Base-by-base conservation (phyloP, 2,113 vertebrate species). In the Anthoscopus minutus region DNA sequence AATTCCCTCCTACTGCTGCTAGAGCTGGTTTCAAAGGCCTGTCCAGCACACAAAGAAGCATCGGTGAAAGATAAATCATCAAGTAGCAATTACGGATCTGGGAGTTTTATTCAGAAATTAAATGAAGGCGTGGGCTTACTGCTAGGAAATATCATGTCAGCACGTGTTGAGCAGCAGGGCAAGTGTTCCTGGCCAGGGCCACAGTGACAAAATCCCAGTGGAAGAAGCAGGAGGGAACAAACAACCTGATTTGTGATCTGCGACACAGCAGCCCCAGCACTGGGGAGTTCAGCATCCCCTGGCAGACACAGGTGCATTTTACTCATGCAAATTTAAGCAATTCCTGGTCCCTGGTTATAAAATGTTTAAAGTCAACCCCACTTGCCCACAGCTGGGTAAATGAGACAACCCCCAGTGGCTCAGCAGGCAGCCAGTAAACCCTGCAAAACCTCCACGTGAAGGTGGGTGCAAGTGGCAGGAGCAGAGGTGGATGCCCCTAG, bases 51-150 rank as follows among this genome's bases (percentile, higher is more conserved):
- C 96, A 95, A 86, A 86, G 40, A 62, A 83, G 47, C 56, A 19
- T 93, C 93, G 94, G 81, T 40, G 73, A 90, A 97, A 72, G 94
- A 93, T 54, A 76, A 81, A 98, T 89, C 57, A 97, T 82, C 62
- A 80, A 86, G 61, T 22, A 50, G 79, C 71, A 91, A 86, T 92
- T 93, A 94, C 2, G 24, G 14, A 54, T 23, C 85, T 83, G 64
- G 74, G 73, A 93, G 94, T 88, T 96, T 94, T 93, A 95, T 92
- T 96, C 96, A 91, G 92, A 88, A 94, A 93, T 95, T 47, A 91
- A 91, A 92, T 21, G 57, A 91, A 87, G 60, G 80, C 11, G 2
- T 3, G 9, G 28, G 72, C 93, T 96, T 96, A 96, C 81, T 89
- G 85, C 85, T 87, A 92, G 89, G 96, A 92, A 96, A 89, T 37